Evolutionary conservation across 92 coral and sea anemone species (phyloP).

Genomic region (Palythoa grandiflora): DNA sequence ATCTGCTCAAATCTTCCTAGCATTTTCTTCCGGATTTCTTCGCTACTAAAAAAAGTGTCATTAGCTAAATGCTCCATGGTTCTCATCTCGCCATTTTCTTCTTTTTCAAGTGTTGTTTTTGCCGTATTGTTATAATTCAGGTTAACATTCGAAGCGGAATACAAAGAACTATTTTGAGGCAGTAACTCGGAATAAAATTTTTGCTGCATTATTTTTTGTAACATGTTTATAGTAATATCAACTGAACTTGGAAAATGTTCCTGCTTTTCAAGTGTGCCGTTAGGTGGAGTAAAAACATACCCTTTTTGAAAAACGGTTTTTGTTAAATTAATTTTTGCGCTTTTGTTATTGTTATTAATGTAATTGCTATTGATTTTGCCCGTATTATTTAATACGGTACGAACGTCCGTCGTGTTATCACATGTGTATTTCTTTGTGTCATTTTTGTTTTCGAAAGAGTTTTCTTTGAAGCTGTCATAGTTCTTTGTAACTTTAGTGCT

Average conservation of each 20-base stretch:
- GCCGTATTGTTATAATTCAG: background rate
- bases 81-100: slow-evolving; percentile 27
- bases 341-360: background rate
- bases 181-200: background rate
- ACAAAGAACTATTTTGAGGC: background rate
- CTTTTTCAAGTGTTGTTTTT: background rate
- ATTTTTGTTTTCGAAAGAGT: background rate
- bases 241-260: background rate
- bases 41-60: background rate
- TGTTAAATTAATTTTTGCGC: background rate
- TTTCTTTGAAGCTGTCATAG: too few species aligned
- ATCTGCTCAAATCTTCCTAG: slow-evolving; percentile 57
- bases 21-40: background rate
- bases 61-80: background rate
- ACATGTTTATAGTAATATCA: background rate
- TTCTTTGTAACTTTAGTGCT: background rate
- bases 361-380: background rate
- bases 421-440: background rate
- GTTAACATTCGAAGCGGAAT: background rate
- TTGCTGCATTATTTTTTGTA: background rate
- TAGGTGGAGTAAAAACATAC: background rate
- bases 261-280: background rate
- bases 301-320: background rate
- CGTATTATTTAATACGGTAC: background rate
- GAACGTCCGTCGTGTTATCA: background rate